Conservation (phyloP, 1,140 invertebrate species). For the Apis cerana region DNA sequence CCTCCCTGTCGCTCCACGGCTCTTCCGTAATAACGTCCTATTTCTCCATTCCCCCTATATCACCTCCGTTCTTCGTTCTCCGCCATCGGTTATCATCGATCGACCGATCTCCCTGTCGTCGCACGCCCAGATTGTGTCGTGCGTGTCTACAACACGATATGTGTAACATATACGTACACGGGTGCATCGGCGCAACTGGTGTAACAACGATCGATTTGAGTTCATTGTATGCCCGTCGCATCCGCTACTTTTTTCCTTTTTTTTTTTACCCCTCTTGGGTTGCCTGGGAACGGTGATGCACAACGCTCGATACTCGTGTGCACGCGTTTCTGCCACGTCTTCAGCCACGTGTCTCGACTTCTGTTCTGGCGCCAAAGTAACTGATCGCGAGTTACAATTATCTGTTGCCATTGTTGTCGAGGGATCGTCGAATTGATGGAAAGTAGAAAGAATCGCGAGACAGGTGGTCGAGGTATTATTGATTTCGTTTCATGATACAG, state of each 20-base stretch:
- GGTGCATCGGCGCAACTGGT: slow-evolving; percentile 43
- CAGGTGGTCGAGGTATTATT: too few species aligned
- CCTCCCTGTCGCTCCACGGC: slow-evolving; percentile 9
- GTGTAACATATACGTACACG: slow-evolving; percentile 1
- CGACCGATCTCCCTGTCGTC: neutral
- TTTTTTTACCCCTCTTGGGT: neutral
- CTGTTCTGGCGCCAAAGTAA: too few species aligned
- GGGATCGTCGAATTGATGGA: too few species aligned
- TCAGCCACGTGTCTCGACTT: slow-evolving; percentile 17
- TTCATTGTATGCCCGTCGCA: slow-evolving; percentile 55
- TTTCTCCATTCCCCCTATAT: neutral
- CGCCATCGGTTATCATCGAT: slow-evolving; percentile 27
- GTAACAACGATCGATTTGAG: slow-evolving; percentile 61
- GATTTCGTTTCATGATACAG: too few species aligned
- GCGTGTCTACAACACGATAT: too few species aligned
- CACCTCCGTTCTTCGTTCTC: neutral
- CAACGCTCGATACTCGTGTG: neutral
- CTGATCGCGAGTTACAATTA: too few species aligned
- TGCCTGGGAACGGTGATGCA: slow-evolving; percentile 11
- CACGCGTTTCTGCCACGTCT: neutral
- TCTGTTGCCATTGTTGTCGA: too few species aligned
- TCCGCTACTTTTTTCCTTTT: slow-evolving; percentile 39
- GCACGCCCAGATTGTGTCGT: neutral
- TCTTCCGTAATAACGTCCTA: neutral
- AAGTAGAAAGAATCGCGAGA: too few species aligned